phyloP scores from a whole-genome alignment of 2,888 invertebrate genomes.

The Chloroclysta siterata region DNA sequence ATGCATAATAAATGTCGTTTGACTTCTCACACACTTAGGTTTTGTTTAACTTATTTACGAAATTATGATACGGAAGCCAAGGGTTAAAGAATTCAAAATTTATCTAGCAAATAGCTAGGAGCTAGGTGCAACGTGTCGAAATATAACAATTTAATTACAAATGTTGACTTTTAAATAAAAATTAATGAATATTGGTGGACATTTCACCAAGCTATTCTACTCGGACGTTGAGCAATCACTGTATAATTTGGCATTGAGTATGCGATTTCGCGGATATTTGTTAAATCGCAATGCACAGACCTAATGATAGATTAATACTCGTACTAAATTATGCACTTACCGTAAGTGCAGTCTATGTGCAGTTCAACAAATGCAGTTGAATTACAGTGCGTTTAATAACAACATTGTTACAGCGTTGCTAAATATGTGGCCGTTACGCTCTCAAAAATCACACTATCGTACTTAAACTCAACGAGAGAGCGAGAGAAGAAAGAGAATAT shows the following conservation, averaged over 20 bases:
- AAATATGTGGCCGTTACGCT: conserved; percentile 62
- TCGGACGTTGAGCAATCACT: background rate
- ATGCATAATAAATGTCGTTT: too few relatives aligned
- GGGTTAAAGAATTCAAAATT: too few relatives aligned
- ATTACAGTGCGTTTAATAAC: conserved; percentile 21
- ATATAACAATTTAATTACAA: too few relatives aligned
- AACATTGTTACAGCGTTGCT: conserved; percentile 46
- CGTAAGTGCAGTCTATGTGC: conserved; percentile 14
- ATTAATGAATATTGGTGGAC: too few relatives aligned
- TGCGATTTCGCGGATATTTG: conserved; percentile 61
- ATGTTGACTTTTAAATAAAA: too few relatives aligned
- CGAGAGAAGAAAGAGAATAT: conserved; percentile 8
- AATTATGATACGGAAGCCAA: too few relatives aligned
- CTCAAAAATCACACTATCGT: conserved; percentile 54
- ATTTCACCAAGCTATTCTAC: background rate
- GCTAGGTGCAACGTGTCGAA: too few relatives aligned
- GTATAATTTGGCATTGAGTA: conserved; percentile 54
- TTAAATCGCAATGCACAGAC: conserved; percentile 15
- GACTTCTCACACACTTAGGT: too few relatives aligned
- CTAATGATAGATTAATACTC: conserved; percentile 14
- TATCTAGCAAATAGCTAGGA: too few relatives aligned
- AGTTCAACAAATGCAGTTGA: conserved; percentile 16
- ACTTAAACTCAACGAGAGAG: conserved; percentile 42
- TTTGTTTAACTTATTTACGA: too few relatives aligned
- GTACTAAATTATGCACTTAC: conserved; percentile 15